Evolutionary conservation across 2,113 vertebrate genomes (phyloP), one percentile per base, ranked within the genome.

Genomic region (Oophaga pumilio): DNA sequence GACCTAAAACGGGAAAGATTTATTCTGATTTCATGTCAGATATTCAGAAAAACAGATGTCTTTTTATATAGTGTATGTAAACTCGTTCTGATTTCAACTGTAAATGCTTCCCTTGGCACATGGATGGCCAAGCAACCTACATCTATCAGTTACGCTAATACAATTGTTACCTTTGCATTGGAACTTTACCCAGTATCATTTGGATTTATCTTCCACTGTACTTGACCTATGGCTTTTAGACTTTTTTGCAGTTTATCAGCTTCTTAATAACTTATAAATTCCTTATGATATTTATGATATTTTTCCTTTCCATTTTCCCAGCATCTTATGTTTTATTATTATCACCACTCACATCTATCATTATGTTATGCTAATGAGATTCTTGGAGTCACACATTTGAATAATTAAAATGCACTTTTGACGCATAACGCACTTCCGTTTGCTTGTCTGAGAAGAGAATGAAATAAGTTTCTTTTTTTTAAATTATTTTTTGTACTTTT

Each of bases 261-360:
- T 76, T 52, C 74, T 13, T 76, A 10, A 53, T 76, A 20, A 52
- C 74, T 76, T 52, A 8, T 66, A 24, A n/a, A 66, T 4, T 5
- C 33, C 66, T 68, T 20, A 22, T 68, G n/a, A n/a, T 76, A 4
- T 43, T 76, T 76, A 17, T 76, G 33, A 20, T 49, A 76, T 76
- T 43, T 76, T 52, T 74, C 22, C 18, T 74, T 9, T 74, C 49
- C 18, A 50, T 52, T 53, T 53, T n/a, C 49, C 53, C 49, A 6
- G 50, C 49, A 24, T 53, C 22, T 76, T 11, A n/a, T 50, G 4
- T 76, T 76, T 1, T 49, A 43, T 20, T 53, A n/a, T 76, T 76
- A 76, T 52, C 74, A 52, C 7, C 74, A 52, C 7, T 76, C 49
- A 76, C 18, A 76, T 76, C 74, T 53, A 76, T 76, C 74, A 76